Evolutionary conservation across 2,888 invertebrate genomes (phyloP), one percentile per base, ranked within the genome.

Genomic region (Thymelicus acteon): DNA sequence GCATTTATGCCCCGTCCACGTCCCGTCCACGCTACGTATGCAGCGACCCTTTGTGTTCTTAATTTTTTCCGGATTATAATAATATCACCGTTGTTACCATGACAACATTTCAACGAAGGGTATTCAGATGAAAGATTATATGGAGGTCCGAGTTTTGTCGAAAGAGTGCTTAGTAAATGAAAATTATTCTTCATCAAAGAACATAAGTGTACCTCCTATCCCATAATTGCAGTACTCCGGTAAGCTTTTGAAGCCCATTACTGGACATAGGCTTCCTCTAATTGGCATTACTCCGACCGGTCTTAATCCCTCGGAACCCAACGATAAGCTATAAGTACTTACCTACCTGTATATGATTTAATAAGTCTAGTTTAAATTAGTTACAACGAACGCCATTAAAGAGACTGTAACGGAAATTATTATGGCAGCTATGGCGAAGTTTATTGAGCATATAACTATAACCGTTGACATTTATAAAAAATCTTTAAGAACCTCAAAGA

Each of bases 391-490:
- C 24, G 31, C 13, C n/a, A 57, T 57, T 57, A 57, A 31, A 57
- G 31, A 31, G 31, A 31, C 31, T 24, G 44, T 44, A 57, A 57
- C 31, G 31, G 12, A 57, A 57, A 57, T 57, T 31, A 57, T 57
- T 57, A 57, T 31, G 57, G 31, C 57, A 54, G 54, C 10, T 13
- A 31, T 31, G 57, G 31, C 31, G 13, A 31, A 31, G 31, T 1
- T 67, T 60, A 60, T 58, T 57, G 19, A 54, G 3, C 39, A 8
- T 58, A 57, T 40, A 61, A 69, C 19, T 49, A 49, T 63, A 47
- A 44, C 63, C 31, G 58, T 54, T 64, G 48, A 60, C 60, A 60
- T 70, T 70, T 40, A 60, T 58, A 40, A 15, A 63, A 64, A 70
- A 64, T 39, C 57, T 24, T 24, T 60, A 13, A 52, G 12, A 64